These are phyloP conservation scores for Cyclophora punctaria DNA, from an alignment of 2,888 invertebrate genomes.

Conservation along the genomic window DNA sequence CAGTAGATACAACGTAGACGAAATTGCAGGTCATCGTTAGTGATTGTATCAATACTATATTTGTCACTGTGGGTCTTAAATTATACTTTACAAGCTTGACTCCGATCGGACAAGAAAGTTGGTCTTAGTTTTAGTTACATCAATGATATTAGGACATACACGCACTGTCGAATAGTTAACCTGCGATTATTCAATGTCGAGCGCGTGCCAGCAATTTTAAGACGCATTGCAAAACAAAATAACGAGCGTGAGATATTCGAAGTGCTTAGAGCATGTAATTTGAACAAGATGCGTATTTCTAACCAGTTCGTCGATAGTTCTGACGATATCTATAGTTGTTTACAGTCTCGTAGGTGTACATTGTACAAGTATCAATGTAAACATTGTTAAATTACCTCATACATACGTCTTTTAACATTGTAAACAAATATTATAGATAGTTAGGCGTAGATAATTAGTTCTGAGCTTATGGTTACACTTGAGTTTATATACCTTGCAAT, in stretches of 20 bases:
- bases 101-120: no score
- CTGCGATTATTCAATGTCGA: conserved; percentile 37
- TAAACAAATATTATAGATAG: no score
- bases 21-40: no score
- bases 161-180: conserved; percentile 20
- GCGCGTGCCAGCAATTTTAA: conserved; percentile 32
- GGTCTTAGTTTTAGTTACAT: conserved; percentile 8
- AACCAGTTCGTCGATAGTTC: neutral
- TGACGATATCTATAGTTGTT: neutral
- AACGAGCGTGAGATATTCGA: neutral
- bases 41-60: no score
- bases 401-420: no score
- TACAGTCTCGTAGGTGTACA: neutral
- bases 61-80: no score
- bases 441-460: no score
- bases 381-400: no score
- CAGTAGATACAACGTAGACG: no score
- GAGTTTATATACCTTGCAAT: no score
- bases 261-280: conserved; percentile 9
- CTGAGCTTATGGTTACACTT: no score
- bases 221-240: conserved; percentile 29
- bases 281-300: conserved; percentile 14
- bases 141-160: conserved; percentile 18
- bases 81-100: neutral
- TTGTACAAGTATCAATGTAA: no score